A percentile compares a stretch with the other conserved stretches of the same genome.
Evolutionary conservation across 2,797 vertebrate species (phyloP).

Genomic region (Acrocephalus scirpaceus): DNA sequence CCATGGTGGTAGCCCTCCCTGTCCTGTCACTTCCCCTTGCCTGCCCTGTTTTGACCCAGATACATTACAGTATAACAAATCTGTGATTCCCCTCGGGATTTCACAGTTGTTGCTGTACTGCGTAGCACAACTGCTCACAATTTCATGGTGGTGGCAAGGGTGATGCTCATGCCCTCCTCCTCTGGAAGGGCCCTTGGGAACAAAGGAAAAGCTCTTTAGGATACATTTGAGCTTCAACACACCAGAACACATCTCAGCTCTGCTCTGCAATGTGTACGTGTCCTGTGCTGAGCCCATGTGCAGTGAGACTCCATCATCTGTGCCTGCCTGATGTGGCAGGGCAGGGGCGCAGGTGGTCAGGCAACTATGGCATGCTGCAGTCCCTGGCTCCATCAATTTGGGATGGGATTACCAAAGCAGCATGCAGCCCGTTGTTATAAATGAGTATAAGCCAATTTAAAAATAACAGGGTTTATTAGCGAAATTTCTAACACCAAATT

Average conservation of each 20-base stretch:
- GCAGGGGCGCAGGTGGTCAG: background rate
- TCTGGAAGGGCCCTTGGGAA: background rate
- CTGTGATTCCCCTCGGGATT: background rate
- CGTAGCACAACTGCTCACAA: background rate
- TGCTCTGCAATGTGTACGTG: background rate
- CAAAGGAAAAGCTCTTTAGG: background rate
- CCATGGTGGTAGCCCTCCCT: background rate
- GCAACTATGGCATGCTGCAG: background rate
- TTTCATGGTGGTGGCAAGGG: background rate
- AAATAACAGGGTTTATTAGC: no score
- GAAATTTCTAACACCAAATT: no score
- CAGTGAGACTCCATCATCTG: background rate
- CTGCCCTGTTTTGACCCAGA: conserved; percentile 29
- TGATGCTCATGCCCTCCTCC: background rate
- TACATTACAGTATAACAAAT: background rate
- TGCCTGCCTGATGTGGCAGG: background rate
- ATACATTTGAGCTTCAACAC: background rate
- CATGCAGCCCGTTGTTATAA: no score
- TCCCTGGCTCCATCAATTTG: rapidly evolving
- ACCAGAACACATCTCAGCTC: background rate
- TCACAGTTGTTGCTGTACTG: conserved; percentile 5
- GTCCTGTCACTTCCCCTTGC: background rate
- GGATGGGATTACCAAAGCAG: background rate
- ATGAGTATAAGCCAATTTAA: no score
- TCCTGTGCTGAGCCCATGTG: background rate